Conservation (phyloP, 2,113 vertebrate genomes). For the Thunnus maccoyii region DNA sequence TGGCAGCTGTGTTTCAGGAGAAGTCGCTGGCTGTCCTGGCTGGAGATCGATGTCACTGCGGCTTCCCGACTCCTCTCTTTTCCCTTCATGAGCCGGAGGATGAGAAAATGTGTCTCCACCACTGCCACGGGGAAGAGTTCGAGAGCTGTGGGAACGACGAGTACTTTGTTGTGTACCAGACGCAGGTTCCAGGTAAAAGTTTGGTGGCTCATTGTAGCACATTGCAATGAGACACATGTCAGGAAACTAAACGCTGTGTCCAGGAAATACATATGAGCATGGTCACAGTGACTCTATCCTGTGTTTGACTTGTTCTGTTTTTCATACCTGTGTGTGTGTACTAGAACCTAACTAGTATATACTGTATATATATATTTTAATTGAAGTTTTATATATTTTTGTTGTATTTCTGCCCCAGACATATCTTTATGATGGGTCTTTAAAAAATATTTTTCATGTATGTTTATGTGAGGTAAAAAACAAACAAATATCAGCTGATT, state of each 20-base stretch:
- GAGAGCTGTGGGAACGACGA: slow-evolving; percentile 93
- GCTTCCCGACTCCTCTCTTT: slow-evolving; percentile 93
- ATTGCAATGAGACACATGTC: background rate
- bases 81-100: slow-evolving; percentile 93
- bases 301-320: too few relatives aligned
- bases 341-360: background rate
- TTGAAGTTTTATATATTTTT: too few relatives aligned
- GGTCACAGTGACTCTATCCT: background rate
- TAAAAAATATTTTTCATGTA: too few relatives aligned
- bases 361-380: too few relatives aligned
- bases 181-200: slow-evolving; percentile 94
- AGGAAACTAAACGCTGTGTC: background rate
- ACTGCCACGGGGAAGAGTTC: slow-evolving; percentile 90
- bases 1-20: slow-evolving; percentile 85
- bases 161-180: slow-evolving; percentile 96
- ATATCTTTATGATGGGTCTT: too few relatives aligned
- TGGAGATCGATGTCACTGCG: slow-evolving; percentile 90
- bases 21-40: slow-evolving; percentile 91
- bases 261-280: background rate
- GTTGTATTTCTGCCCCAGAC: too few relatives aligned
- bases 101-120: slow-evolving; percentile 91
- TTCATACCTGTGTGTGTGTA: background rate
- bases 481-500: too few relatives aligned
- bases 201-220: background rate
- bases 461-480: too few relatives aligned